Evolutionary conservation across 2,888 invertebrate species (phyloP).

Genomic region (Eledone cirrhosa): DNA sequence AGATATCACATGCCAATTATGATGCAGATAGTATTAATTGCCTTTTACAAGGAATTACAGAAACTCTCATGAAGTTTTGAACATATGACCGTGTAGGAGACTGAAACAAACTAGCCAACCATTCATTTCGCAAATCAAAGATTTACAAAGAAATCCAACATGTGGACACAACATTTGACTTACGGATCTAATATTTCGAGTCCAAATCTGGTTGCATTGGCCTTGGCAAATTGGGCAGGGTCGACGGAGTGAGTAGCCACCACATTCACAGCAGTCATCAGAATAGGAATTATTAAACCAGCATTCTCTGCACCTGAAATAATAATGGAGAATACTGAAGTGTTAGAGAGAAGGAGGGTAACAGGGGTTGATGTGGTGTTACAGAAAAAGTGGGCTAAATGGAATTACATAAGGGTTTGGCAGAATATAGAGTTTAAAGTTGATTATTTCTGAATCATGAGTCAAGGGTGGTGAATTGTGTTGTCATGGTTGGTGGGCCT

Average conservation of each 20-base stretch:
- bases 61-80: no score
- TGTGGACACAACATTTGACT: constrained; percentile 47
- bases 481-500: no score
- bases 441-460: no score
- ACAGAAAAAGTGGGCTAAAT: background rate
- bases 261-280: constrained; percentile 81
- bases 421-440: background rate
- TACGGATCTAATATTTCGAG: constrained; percentile 81
- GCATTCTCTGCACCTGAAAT: constrained; percentile 77
- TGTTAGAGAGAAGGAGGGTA: background rate
- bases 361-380: background rate
- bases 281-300: constrained; percentile 83
- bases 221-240: constrained; percentile 82
- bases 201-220: constrained; percentile 78
- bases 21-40: no score
- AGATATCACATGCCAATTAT: no score
- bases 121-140: no score
- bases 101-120: no score
- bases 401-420: background rate
- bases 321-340: constrained; percentile 28
- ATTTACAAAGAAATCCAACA: background rate
- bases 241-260: constrained; percentile 78
- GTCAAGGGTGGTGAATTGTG: no score
- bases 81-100: no score
- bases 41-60: no score